phyloP scores from a whole-genome alignment of 2,113 vertebrate genomes.

The Hystrix cristata region DNA sequence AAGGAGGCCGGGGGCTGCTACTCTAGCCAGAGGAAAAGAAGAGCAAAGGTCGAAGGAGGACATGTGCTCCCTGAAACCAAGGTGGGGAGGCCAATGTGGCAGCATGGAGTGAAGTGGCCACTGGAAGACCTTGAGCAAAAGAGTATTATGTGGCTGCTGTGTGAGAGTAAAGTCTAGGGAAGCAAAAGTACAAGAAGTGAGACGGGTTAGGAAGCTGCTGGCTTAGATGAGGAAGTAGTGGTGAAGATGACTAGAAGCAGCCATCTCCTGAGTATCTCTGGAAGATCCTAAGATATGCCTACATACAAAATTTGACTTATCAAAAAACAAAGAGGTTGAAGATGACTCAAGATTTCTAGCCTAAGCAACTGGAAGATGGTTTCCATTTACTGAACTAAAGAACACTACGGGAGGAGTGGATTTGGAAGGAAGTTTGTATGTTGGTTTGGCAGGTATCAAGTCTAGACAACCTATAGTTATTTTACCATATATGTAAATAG shows the following conservation, averaged over 20 bases:
- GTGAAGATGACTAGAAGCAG: background rate
- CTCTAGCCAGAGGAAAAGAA: background rate
- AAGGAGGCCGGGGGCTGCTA: background rate
- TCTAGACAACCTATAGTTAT: background rate
- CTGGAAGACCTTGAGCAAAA: background rate
- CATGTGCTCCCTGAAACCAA: background rate
- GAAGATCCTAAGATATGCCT: background rate
- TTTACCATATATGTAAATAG: background rate
- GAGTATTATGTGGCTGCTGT: background rate
- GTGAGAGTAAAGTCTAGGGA: background rate
- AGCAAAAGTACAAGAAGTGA: background rate
- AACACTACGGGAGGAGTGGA: background rate
- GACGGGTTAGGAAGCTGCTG: background rate
- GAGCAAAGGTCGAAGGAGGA: background rate
- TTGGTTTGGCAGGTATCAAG: background rate
- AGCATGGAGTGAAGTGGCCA: background rate
- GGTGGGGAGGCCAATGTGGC: background rate
- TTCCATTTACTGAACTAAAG: background rate
- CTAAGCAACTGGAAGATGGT: background rate
- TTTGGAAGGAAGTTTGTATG: background rate
- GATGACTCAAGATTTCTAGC: background rate
- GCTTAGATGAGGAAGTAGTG: background rate
- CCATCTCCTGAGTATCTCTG: background rate
- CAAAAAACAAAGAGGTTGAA: background rate
- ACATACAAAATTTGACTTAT: background rate